Conservation (phyloP, 2,113 vertebrate species). For the Scophthalmus maximus region DNA sequence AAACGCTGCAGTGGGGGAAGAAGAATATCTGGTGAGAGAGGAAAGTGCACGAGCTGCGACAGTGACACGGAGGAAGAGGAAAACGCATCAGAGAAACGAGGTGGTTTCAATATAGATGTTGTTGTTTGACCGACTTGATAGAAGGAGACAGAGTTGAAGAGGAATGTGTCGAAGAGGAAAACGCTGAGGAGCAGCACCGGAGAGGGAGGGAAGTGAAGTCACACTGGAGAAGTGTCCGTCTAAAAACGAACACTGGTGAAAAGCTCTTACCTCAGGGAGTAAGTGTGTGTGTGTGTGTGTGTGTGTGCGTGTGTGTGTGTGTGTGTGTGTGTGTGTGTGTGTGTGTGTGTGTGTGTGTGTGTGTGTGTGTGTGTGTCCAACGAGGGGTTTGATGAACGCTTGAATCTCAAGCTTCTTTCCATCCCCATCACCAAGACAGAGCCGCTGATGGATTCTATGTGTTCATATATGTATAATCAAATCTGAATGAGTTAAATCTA, state of each 20-base stretch:
- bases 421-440: not conserved
- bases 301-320: too few species aligned
- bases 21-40: slow-evolving; percentile 36
- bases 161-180: too few species aligned
- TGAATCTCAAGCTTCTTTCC: not conserved
- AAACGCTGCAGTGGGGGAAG: slow-evolving; percentile 33
- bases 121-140: too few species aligned
- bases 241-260: not conserved
- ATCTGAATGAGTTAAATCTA: too few species aligned
- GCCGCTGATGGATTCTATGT: too few species aligned
- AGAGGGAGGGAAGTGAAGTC: not conserved
- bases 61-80: not conserved
- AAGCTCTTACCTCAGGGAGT: not conserved
- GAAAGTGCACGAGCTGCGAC: slow-evolving; percentile 14
- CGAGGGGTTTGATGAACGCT: not conserved
- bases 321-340: too few species aligned
- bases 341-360: too few species aligned
- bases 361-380: not conserved
- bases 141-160: too few species aligned
- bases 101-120: slow-evolving; percentile 30
- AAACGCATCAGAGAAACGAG: not conserved
- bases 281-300: too few species aligned
- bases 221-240: not conserved
- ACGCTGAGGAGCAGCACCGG: too few species aligned
- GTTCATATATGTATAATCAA: too few species aligned